Percentiles rank a stretch among this genome's conserved stretches.
These are phyloP conservation scores for Coptotermes formosanus DNA, from an alignment of 1,140 invertebrate species.

Conservation along the genomic window DNA sequence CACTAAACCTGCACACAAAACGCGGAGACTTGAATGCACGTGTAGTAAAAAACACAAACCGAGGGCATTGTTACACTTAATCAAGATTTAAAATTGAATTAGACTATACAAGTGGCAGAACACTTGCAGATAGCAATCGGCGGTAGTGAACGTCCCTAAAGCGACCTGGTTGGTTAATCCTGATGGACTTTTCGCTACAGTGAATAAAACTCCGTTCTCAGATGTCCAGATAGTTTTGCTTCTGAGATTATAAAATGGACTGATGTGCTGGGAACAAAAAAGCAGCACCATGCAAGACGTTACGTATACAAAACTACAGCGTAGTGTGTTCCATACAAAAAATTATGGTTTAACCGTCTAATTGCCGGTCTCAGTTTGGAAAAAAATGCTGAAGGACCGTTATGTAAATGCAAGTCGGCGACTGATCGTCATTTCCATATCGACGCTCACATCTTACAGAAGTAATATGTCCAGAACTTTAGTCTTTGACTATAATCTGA, in stretches of 20 bases:
- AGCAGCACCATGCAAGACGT: not conserved
- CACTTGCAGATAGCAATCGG: not conserved
- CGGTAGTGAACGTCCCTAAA: not conserved
- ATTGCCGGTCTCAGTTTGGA: too few species aligned
- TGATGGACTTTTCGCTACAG: not conserved
- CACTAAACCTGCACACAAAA: not conserved
- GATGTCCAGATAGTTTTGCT: not conserved
- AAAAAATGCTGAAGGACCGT: too few species aligned
- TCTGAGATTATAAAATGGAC: not conserved
- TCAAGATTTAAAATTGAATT: slow-evolving; percentile 11
- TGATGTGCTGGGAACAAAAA: not conserved
- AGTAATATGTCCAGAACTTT: too few species aligned
- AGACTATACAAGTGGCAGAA: not conserved
- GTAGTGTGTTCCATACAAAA: not conserved
- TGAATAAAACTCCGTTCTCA: not conserved
- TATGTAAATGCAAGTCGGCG: too few species aligned
- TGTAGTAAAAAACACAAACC: not conserved
- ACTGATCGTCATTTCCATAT: too few species aligned
- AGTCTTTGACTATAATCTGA: too few species aligned
- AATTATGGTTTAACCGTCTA: too few species aligned
- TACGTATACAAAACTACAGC: not conserved
- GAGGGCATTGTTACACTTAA: not conserved
- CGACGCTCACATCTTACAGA: too few species aligned
- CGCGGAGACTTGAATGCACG: not conserved
- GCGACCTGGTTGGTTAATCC: not conserved